A percentile compares a stretch with the other conserved stretches of the same genome.
phyloP scores from a whole-genome alignment of 2,113 vertebrate species.

The Raja brachyura region DNA sequence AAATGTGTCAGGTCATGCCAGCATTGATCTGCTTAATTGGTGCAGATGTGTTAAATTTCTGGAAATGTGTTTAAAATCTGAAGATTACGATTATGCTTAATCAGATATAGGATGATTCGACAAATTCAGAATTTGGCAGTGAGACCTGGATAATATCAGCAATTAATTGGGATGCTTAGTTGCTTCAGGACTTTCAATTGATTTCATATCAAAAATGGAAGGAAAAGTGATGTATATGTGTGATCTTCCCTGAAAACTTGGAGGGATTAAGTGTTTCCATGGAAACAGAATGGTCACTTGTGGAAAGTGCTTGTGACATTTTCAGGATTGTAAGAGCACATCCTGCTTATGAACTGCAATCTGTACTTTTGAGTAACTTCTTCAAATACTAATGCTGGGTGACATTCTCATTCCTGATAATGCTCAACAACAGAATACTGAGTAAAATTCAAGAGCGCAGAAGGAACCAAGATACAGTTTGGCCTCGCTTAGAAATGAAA shows the following conservation, averaged over 20 bases:
- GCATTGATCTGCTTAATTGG: not conserved
- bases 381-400: too few species aligned
- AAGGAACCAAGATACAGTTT: not conserved
- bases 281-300: not conserved
- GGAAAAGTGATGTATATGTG: not conserved
- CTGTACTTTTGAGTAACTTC: not conserved
- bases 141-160: not conserved
- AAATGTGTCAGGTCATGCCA: not conserved
- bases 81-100: not conserved
- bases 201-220: too few species aligned
- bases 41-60: not conserved
- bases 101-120: not conserved
- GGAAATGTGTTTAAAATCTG: not conserved
- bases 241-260: not conserved
- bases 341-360: too few species aligned
- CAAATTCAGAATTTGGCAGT: not conserved
- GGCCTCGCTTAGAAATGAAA: not conserved
- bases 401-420: not conserved
- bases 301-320: not conserved
- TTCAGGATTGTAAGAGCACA: too few species aligned
- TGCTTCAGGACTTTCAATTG: too few species aligned
- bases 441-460: not conserved
- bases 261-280: not conserved
- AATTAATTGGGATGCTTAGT: not conserved
- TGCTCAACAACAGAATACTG: not conserved